These are phyloP conservation scores for Nothoprocta perdicaria DNA, from an alignment of 2,113 vertebrate species.

Conservation along the genomic window DNA sequence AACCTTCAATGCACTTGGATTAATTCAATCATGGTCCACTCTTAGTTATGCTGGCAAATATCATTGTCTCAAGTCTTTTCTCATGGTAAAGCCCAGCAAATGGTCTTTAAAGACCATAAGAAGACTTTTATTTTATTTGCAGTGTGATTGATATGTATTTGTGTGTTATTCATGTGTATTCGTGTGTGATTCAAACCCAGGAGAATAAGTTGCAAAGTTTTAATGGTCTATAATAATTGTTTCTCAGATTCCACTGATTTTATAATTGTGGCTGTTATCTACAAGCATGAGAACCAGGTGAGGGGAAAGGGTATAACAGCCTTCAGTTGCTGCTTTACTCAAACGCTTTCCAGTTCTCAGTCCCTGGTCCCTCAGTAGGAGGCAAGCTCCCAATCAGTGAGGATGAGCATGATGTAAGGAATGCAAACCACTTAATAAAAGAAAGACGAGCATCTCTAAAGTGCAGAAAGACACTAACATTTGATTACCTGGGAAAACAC, in stretches of 20 bases:
- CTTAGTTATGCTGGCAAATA: background rate
- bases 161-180: background rate
- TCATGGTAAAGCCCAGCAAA: background rate
- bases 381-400: background rate
- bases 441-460: conserved; percentile 16
- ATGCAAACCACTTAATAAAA: conserved; percentile 53
- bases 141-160: too few species aligned
- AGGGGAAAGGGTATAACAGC: background rate
- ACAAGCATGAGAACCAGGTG: background rate
- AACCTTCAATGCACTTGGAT: background rate
- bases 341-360: background rate
- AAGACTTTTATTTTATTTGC: background rate
- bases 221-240: background rate
- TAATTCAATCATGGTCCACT: background rate
- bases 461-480: conserved; percentile 12
- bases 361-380: background rate
- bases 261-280: background rate
- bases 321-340: background rate
- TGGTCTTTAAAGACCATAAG: background rate
- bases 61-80: background rate
- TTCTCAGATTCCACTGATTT: background rate
- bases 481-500: conserved; percentile 31
- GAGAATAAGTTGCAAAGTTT: background rate
- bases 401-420: conserved; percentile 38
- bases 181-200: background rate